Evolutionary conservation across 2,888 invertebrate genomes (phyloP), one percentile per base, ranked within the genome.

Genomic region (Philereme vetulata): DNA sequence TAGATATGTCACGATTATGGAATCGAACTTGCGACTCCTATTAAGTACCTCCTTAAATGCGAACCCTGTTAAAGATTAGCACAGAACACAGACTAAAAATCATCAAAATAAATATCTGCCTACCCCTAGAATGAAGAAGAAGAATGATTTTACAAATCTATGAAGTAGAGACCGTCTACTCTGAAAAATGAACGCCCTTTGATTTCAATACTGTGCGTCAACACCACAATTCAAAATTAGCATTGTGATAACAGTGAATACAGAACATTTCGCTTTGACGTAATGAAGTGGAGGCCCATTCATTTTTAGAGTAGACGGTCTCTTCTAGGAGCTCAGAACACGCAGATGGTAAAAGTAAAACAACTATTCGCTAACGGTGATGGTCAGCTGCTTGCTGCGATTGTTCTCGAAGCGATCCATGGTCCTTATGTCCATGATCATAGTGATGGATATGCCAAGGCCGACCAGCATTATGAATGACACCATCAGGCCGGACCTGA

Each of bases 351-450:
- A n/a, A 10, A 38, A 11, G 5, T n/a, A 38, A 10, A 9, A 9
- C 0, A 33, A 42, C 51, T 47, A 61, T 78, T 97, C 97, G 71
- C 93, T 93, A 51, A 95, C 94, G 50, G 95, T 95, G 72, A 98
- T 95, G 11, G 96, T 96, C 53, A 99, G 95, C 65, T 97, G 96
- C 88, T 98, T 99, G 78, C 97, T 97, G 80, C 98, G 97, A 57
- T 97, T 97, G 87, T 97, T 99, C 88, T 99, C 99, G 86, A 99
- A 99, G 76, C 97, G 94, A 86, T 99, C 99, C 95, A 98, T 98
- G 35, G 98, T 97, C 82, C 96, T 97, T 75, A 99, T 98, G 82
- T 97, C 97, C 92, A 97, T 93, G 68, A 99, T 95, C 95, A 98
- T 97, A 10, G 94, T 90, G 56, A 99, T 92, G 5, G 97, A 98